These are phyloP conservation scores for Microcebus ravelobensis DNA, from an alignment of 2,113 vertebrate genomes.

Conservation along the genomic window DNA sequence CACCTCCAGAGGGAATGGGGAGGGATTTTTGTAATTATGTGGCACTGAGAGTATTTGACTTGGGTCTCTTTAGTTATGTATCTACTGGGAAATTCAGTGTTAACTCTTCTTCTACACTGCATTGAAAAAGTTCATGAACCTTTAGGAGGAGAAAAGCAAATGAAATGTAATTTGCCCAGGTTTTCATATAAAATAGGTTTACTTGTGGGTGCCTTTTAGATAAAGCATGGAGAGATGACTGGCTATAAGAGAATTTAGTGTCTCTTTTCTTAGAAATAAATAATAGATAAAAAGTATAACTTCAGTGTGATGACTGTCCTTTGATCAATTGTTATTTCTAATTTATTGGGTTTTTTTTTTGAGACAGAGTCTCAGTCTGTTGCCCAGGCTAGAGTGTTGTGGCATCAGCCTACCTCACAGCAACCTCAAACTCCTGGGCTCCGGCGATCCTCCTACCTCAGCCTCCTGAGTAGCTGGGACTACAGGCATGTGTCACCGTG, in stretches of 20 bases:
- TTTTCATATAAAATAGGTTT: slow-evolving; percentile 10
- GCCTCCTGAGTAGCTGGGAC: no score
- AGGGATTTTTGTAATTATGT: slow-evolving; percentile 44
- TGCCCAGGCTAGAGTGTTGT: no score
- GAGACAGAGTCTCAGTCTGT: no score
- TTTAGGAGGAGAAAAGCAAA: not conserved
- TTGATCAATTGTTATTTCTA: not conserved
- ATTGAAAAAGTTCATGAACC: not conserved
- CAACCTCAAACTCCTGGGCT: no score
- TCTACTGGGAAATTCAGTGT: not conserved
- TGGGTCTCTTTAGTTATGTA: not conserved
- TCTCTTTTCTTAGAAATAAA: not conserved
- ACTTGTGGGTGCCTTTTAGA: not conserved
- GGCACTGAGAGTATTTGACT: not conserved
- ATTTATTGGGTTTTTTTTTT: not conserved
- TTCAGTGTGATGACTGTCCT: not conserved
- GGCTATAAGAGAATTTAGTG: not conserved
- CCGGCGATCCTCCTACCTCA: no score
- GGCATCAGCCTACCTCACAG: no score
- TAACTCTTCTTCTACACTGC: not conserved
- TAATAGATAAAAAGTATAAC: not conserved
- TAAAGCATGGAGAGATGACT: not conserved
- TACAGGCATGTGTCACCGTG: no score
- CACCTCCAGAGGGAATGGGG: not conserved
- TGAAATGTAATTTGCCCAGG: slow-evolving; percentile 5